Base-by-base conservation (phyloP, 2,888 invertebrate genomes). In the Drosophila cognata region DNA sequence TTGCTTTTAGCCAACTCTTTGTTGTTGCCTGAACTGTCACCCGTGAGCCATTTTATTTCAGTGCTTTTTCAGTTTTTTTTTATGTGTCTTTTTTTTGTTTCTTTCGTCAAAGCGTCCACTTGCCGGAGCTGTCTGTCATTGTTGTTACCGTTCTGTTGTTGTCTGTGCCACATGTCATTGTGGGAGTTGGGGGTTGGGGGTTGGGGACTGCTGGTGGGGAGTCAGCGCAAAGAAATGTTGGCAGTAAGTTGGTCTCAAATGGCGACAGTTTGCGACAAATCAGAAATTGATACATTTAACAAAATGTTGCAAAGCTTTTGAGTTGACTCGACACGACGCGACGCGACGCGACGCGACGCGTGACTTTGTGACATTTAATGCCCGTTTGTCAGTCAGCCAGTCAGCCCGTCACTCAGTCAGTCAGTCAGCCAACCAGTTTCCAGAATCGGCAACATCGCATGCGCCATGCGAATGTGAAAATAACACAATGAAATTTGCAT, bases 351-450 rank as follows among this genome's bases (percentile, higher is more conserved):
- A 81, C 83, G 88, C 84, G 21, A 21, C 21, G 88, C 84, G 86
- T 88, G 85, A 86, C 88, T 86, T 88, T 84, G 48, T 86, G 85
- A 86, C 84, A 86, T 86, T 88, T 86, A 86, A 88, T 88, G 84
- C 86, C 84, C 84, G 76, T 77, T 88, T 78, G 85, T 77, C 82
- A 84, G 64, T 52, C 73, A 65, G 74, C 60, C 66, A 53, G 61
- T 64, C 50, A 50, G 31, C 31, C n/a, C 35, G 56, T 28, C 55
- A 29, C 7, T 8, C 53, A 2, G 28, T 8, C 48, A 8, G 82
- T 18, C 51, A 58, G 41, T 28, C 33, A 51, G 48, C 29, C 57
- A 59, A n/a, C n/a, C 56, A 66, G 71, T 68, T 74, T 62, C 56
- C 78, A 50, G 41, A 31, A 67, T 16, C 57, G 21, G 10, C 25